Evolutionary conservation across 2,113 vertebrate species (phyloP).

Genomic region (Serilophus lunatus): DNA sequence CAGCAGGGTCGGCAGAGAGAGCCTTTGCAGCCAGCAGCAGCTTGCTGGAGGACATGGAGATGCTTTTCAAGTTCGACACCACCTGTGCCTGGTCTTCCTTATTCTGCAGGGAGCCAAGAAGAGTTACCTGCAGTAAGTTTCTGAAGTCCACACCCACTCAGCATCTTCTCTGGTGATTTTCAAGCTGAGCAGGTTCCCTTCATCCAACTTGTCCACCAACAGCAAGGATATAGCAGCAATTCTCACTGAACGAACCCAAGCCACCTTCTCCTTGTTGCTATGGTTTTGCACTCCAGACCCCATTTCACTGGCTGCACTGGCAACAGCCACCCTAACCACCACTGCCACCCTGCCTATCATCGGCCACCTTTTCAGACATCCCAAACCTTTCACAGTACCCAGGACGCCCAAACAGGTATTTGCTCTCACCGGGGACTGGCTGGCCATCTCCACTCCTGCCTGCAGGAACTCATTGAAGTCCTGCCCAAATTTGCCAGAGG

Average conservation of each 20-base stretch:
- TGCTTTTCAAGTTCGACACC: slow-evolving; percentile 95
- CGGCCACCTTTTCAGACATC: background rate
- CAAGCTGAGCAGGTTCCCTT: background rate
- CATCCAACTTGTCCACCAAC: rapidly evolving
- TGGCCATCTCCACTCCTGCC: slow-evolving; percentile 96
- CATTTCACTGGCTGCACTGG: rapidly evolving
- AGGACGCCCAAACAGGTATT: rapidly evolving
- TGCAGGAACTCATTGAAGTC: slow-evolving; percentile 94
- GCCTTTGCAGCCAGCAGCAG: slow-evolving; percentile 92
- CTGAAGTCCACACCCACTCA: background rate
- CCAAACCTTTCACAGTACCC: background rate
- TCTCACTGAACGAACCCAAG: background rate
- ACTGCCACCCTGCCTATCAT: rapidly evolving
- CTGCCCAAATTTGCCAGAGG: slow-evolving; percentile 92
- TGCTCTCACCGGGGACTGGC: slow-evolving; percentile 86
- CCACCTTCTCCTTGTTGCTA: background rate
- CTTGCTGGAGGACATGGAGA: slow-evolving; percentile 98
- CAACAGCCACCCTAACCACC: background rate
- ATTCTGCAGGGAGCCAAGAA: slow-evolving; percentile 69
- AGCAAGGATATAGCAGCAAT: background rate
- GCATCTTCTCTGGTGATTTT: background rate
- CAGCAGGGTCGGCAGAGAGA: slow-evolving; percentile 89
- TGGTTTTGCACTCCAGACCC: background rate
- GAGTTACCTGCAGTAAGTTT: background rate
- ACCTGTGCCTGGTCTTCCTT: slow-evolving; percentile 92